Percentiles rank a stretch among this genome's conserved stretches.
Evolutionary conservation across 2,888 invertebrate genomes (phyloP).

Genomic region (Himalopsyche kuldschensis): DNA sequence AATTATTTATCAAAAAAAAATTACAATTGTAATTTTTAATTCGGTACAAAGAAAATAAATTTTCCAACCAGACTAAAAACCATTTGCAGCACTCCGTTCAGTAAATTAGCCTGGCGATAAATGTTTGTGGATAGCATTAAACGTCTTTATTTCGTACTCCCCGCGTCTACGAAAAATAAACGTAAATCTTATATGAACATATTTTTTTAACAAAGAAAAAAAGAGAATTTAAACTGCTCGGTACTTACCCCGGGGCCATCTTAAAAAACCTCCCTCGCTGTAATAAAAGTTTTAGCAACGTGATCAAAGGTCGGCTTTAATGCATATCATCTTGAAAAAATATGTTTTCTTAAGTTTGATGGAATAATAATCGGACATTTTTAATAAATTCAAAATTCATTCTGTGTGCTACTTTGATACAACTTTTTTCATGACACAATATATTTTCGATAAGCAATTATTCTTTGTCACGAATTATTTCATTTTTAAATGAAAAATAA

Average conservation of each 20-base stretch:
- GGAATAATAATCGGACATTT: neutral
- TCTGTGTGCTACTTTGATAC: too few relatives aligned
- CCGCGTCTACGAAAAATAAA: neutral
- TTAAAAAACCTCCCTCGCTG: neutral
- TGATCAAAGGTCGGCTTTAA: neutral
- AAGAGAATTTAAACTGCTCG: neutral
- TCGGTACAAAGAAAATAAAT: neutral
- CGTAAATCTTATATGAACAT: neutral
- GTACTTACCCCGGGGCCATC: neutral
- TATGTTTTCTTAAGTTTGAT: neutral
- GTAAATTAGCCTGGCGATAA: neutral
- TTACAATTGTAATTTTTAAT: too few relatives aligned
- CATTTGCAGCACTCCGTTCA: neutral
- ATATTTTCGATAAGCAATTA: too few relatives aligned
- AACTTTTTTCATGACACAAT: too few relatives aligned
- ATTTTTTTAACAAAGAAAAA: neutral
- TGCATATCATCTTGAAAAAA: neutral
- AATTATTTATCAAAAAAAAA: too few relatives aligned
- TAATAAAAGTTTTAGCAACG: neutral
- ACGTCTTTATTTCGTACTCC: neutral
- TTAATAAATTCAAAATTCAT: neutral
- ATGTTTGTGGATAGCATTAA: neutral
- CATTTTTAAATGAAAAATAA: too few relatives aligned
- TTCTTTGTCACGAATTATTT: too few relatives aligned
- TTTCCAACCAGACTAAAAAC: neutral